A percentile compares a stretch with the other conserved stretches of the same genome.
Conservation (phyloP, 2,113 vertebrate species). For the Oncorhynchus mykiss region DNA sequence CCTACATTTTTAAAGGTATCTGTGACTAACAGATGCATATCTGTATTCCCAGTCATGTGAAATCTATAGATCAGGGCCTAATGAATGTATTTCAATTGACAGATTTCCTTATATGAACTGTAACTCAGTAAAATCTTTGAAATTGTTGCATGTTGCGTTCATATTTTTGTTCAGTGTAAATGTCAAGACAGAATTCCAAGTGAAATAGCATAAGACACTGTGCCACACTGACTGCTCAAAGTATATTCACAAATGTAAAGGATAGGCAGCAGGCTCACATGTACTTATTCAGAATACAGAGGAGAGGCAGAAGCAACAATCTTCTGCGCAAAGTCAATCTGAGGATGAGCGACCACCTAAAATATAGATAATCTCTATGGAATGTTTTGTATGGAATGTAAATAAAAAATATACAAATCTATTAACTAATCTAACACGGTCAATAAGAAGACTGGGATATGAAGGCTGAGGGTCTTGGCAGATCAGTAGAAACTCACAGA, state of each 20-base stretch:
- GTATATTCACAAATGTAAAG: not conserved
- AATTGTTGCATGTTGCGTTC: too few relatives aligned
- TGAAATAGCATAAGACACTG: too few relatives aligned
- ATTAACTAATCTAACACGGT: not conserved
- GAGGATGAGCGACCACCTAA: slow-evolving; percentile 62
- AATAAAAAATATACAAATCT: not conserved
- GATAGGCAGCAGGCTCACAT: not conserved
- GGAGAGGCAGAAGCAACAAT: slow-evolving; percentile 71
- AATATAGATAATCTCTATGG: slow-evolving; percentile 7
- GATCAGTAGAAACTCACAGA: slow-evolving; percentile 57
- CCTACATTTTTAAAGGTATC: too few relatives aligned
- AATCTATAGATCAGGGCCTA: too few relatives aligned
- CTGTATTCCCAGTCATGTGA: too few relatives aligned
- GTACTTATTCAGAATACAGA: slow-evolving; percentile 67
- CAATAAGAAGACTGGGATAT: not conserved
- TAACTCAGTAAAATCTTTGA: too few relatives aligned
- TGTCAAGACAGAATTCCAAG: too few relatives aligned
- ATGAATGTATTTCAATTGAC: too few relatives aligned
- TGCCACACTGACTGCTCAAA: not conserved
- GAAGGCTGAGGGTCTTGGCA: not conserved
- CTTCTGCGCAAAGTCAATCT: slow-evolving; percentile 64
- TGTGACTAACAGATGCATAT: too few relatives aligned
- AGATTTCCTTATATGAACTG: too few relatives aligned
- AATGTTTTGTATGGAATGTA: not conserved
- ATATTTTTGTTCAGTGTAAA: too few relatives aligned